phyloP scores from a whole-genome alignment of 2,888 invertebrate genomes.

The Orchesellides sinensis region DNA sequence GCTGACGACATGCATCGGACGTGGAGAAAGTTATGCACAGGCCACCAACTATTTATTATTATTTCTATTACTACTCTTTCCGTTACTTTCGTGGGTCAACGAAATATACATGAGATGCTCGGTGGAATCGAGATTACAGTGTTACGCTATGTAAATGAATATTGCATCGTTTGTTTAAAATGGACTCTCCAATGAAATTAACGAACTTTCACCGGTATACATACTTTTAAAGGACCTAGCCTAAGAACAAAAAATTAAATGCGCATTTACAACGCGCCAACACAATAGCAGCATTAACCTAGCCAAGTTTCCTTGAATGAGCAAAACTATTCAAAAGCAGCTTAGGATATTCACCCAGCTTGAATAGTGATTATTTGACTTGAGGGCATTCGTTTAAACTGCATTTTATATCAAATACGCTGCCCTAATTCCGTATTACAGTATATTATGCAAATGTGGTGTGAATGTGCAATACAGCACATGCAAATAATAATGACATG shows the following conservation, averaged over 20 bases:
- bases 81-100: too few species aligned
- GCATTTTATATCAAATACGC: not conserved
- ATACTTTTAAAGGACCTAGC: too few species aligned
- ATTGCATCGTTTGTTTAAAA: not conserved
- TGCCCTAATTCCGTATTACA: not conserved
- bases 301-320: too few species aligned
- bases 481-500: not conserved
- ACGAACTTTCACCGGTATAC: not conserved
- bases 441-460: not conserved
- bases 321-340: too few species aligned
- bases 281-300: too few species aligned
- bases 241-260: too few species aligned
- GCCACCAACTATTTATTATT: not conserved
- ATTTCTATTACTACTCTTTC: too few species aligned
- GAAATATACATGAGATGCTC: too few species aligned
- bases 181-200: not conserved
- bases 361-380: not conserved
- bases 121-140: not conserved
- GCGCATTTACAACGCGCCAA: too few species aligned
- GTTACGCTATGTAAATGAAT: not conserved
- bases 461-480: not conserved
- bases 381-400: not conserved
- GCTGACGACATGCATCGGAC: constrained; percentile 39
- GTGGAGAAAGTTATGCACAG: not conserved
- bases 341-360: too few species aligned